Percentiles rank a stretch among this genome's conserved stretches.
These are phyloP conservation scores for Pristionchus arcanus DNA, from an alignment of 2,888 invertebrate species.

Conservation along the genomic window DNA sequence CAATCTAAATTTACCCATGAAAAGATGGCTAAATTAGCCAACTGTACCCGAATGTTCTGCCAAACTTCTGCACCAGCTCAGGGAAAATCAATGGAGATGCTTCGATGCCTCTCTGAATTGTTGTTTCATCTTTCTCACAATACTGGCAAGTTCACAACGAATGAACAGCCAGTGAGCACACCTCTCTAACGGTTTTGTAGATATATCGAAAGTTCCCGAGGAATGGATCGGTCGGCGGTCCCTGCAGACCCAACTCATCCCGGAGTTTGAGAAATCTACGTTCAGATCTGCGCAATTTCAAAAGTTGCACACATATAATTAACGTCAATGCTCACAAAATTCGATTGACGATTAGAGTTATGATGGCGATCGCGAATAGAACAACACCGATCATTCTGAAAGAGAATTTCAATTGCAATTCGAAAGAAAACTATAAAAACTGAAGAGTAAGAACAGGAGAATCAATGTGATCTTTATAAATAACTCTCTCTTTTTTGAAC, in stretches of 20 bases:
- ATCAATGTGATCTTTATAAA: too few species aligned
- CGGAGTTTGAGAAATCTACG: neutral
- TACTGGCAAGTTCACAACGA: too few species aligned
- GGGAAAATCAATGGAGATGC: neutral
- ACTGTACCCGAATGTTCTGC: neutral
- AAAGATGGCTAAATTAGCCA: too few species aligned
- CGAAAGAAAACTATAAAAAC: too few species aligned
- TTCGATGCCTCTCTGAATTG: neutral
- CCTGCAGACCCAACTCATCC: neutral
- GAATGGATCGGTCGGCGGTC: neutral
- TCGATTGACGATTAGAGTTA: neutral
- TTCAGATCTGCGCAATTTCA: neutral
- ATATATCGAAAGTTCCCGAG: neutral
- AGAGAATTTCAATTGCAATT: neutral
- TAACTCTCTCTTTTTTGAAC: too few species aligned
- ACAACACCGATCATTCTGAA: neutral
- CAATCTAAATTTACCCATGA: slow-evolving; percentile 57
- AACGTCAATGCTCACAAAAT: neutral
- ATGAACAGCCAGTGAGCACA: neutral
- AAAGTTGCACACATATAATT: too few species aligned
- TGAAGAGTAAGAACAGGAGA: too few species aligned
- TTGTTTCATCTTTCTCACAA: neutral
- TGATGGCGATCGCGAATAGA: neutral
- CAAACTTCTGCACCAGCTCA: neutral
- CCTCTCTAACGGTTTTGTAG: neutral